Evolutionary conservation across 2,797 vertebrate species (phyloP), one percentile per base, ranked within the genome.

Genomic region (Acridotheres tristis): DNA sequence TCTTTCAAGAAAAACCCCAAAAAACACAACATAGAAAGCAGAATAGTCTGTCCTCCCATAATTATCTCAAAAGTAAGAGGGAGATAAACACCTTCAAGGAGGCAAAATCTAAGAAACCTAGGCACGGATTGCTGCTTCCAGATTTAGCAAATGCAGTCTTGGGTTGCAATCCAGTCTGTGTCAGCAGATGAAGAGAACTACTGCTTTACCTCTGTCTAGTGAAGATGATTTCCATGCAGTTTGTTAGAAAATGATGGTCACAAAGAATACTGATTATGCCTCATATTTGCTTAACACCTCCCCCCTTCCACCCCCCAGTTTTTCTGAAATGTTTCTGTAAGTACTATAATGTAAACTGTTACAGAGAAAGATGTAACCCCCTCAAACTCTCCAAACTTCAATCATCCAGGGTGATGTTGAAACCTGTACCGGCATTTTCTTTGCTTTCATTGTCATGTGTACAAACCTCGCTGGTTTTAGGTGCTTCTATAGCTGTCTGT

Each of bases 301-400:
- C 18, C 5, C 16, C 3, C 13, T 16, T 10, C 5, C 43, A 15
- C 0, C 1, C 0, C 1, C 1, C 4, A 15, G 9, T 26, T 63
- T 95, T 91, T 57, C 21, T 62, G 43, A 50, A 57, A 72, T 40
- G 8, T 43, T 87, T 62, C 6, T 8, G 45, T 38, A 73, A 71
- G 36, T 14, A 13, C 29, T 57, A 10, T 29, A 22, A 58, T 25
- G 12, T 30, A 72, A 92, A 79, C 26, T 21, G 10, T 3, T 34
- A 27, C 1, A 3, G 40, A 67, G 27, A 89, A 76, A 73, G 17
- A 58, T 43, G 21, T 6, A 78, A 45, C 4, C 3, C 18, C 7
- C 13, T 68, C 34, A 65, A 48, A 76, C 5, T 80, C 65, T 29
- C 5, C 20, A n/a, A 34, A 63, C 71, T 43, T 71, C 16, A 32